Base-by-base conservation (phyloP, 2,888 invertebrate genomes). In the Amiota communis region DNA sequence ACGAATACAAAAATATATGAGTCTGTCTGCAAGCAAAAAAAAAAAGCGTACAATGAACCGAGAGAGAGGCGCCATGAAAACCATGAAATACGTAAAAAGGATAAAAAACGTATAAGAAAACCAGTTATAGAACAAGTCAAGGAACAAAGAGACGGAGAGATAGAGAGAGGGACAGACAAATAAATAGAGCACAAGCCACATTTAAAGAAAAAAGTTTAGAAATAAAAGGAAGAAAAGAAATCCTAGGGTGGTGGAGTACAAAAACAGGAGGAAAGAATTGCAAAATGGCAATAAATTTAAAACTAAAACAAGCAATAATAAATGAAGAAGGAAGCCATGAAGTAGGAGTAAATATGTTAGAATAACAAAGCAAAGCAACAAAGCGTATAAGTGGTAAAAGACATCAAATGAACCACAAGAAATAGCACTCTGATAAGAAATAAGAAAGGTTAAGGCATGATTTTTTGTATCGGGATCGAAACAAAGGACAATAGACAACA, bases 201-300 rank as follows among this genome's bases (percentile, higher is more conserved):
- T n/a, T n/a, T n/a, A n/a, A n/a, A n/a, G 70, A 74, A 77, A 23
- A 23, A 85, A 83, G 83, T 75, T 67, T 78, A 79, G 69, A 76
- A 72, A 74, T 79, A 84, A 82, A 80, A 83, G 17, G 2, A 11
- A 51, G n/a, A 51, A 82, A 82, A n/a, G n/a, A n/a, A n/a, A n/a
- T n/a, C n/a, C n/a, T n/a, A n/a, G n/a, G n/a, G n/a, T n/a, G 84
- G 80, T 83, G 82, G 81, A 82, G 84, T 49, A 67, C 49, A 63
- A 81, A 79, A 78, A 78, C 48, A 71, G 23, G 10, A 11, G 51
- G 70, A 77, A 78, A 79, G 76, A 81, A 85, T 81, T 80, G 79
- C 80, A 76, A 83, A 86, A 84, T 81, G 79, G 83, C 83, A 86
- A 86, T 86, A 86, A 87, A 87, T 87, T 85, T 80, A 79, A 84